Percentiles rank a stretch among this genome's conserved stretches.
phyloP scores from a whole-genome alignment of 2,888 invertebrate genomes.

The Lithophane ornitopus region DNA sequence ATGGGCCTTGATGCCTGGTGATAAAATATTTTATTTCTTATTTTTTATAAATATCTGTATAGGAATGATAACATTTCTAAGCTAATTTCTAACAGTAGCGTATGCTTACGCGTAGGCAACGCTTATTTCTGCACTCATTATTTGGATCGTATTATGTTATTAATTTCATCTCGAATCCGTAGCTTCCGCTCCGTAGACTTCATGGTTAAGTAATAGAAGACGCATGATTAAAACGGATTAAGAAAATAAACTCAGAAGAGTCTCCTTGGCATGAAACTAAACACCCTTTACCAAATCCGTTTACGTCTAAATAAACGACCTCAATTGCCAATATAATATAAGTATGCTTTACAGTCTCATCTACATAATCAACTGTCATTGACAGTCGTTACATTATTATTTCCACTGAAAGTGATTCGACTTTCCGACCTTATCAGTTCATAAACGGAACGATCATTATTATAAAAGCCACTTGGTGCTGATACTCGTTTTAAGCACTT shows the following conservation, averaged over 20 bases:
- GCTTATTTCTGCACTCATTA: neutral
- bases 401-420: constrained; percentile 20
- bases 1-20: too few species aligned
- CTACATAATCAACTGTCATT: neutral
- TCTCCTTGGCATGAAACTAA: neutral
- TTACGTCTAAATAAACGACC: neutral
- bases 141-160: neutral
- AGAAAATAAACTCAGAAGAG: neutral
- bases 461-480: neutral
- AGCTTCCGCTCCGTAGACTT: neutral
- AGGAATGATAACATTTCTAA: neutral
- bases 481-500: constrained; percentile 1
- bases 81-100: neutral
- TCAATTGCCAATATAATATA: neutral
- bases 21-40: too few species aligned
- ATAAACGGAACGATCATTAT: constrained; percentile 20
- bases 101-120: too few species aligned
- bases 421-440: constrained; percentile 13
- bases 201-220: neutral
- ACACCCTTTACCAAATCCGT: neutral
- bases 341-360: constrained; percentile 1
- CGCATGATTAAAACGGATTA: neutral
- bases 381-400: constrained; percentile 17
- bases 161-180: neutral
- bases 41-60: too few species aligned